Evolutionary conservation across 2,888 invertebrate genomes (phyloP), one percentile per base, ranked within the genome.

Genomic region (Cotesia congregata): DNA sequence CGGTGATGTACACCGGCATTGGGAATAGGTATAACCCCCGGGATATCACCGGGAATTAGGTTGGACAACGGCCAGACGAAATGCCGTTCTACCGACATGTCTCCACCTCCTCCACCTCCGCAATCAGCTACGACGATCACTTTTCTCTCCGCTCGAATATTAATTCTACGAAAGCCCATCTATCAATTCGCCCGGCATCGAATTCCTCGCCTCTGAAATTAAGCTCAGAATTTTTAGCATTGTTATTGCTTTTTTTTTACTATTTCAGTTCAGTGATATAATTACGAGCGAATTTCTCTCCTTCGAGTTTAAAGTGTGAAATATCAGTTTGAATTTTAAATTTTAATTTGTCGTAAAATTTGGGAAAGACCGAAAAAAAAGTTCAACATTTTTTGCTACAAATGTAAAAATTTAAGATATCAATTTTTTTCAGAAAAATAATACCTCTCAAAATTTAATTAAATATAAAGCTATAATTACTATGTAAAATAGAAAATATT

Each of bases 61-160:
- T 70, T 77, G 76, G 76, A 69, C 40, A 39, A 59, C 39, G 69
- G 76, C 76, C 76, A 77, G 76, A 77, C 20, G 73, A 65, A 73
- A 73, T 64, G 6, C 60, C 71, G 62, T 17, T 62, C 62, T 38
- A 15, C 30, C 17, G 17, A 12, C 30, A 41, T 17, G 15, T 71
- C 12, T 38, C 6, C 71, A 61, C 41, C 30, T 30, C 30, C 30
- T 30, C 30, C 30, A 62, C 61, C 59, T 38, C 60, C 50, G 12
- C 30, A 30, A 30, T 30, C 30, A 30, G 60, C 30, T 70, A 69
- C 30, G 30, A 50, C 59, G 69, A 69, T 59, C 65, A 65, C 69
- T 69, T 69, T 69, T 69, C 59, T 69, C 69, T 20, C n/a, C 59
- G 50, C 69, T 12, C n/a, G 20, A 68, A 69, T 50, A 50, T 59